Percentiles rank a stretch among this genome's conserved stretches.
Evolutionary conservation across 2,113 vertebrate genomes (phyloP).

Genomic region (Neopipo cinnamomea): DNA sequence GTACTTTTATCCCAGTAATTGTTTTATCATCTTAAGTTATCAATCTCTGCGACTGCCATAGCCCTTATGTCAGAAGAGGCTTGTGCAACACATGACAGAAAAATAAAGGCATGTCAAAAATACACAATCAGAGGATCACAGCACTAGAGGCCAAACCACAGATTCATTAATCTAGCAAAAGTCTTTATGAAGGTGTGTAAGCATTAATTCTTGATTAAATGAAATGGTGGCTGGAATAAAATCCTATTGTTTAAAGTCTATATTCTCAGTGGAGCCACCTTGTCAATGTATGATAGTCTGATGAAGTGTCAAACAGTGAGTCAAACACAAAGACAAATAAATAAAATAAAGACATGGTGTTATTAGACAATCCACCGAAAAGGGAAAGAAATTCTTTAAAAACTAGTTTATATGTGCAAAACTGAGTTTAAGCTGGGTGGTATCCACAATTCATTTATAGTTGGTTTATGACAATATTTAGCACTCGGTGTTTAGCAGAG

Average conservation of each 20-base stretch:
- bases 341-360: background rate
- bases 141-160: background rate
- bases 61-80: background rate
- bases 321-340: background rate
- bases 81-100: constrained; percentile 22
- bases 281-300: background rate
- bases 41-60: background rate
- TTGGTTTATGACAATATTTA: background rate
- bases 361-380: background rate
- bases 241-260: background rate
- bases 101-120: background rate
- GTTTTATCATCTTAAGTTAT: background rate
- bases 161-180: background rate
- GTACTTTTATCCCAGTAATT: background rate
- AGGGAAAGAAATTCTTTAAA: background rate
- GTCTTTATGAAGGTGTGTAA: background rate
- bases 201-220: background rate
- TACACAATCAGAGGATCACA: background rate
- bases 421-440: background rate
- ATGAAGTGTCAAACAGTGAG: background rate
- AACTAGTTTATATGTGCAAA: background rate
- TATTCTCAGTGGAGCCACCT: background rate
- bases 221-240: background rate
- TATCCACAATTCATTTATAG: background rate
- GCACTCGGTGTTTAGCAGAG: background rate